A percentile compares a stretch with the other conserved stretches of the same genome.
phyloP scores from a whole-genome alignment of 2,888 invertebrate genomes.

The Erebia aethiops region DNA sequence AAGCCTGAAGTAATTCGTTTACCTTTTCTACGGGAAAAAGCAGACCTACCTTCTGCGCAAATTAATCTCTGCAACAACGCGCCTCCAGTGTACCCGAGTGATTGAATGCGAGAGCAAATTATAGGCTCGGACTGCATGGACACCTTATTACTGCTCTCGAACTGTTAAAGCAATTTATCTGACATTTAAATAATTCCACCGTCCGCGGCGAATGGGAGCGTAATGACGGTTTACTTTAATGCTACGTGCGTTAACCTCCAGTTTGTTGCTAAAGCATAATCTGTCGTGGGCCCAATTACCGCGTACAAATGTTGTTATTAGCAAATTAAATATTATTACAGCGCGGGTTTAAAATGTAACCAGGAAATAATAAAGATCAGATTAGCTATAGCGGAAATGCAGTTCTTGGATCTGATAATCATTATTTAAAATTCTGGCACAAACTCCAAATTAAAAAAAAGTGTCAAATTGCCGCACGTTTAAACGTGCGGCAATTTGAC shows the following conservation, averaged over 20 bases:
- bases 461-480: no score
- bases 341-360: not conserved
- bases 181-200: constrained; percentile 80
- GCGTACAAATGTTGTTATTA: constrained; percentile 39
- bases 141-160: constrained; percentile 77
- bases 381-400: not conserved
- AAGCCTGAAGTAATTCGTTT: no score
- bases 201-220: constrained; percentile 66
- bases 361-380: not conserved
- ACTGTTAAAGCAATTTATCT: constrained; percentile 80
- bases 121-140: constrained; percentile 64
- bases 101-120: constrained; percentile 80
- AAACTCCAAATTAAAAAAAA: no score
- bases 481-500: no score
- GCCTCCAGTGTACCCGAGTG: constrained; percentile 60
- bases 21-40: no score
- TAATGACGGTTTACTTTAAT: constrained; percentile 68
- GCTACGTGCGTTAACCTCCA: constrained; percentile 51
- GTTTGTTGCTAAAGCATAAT: constrained; percentile 37
- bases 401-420: no score
- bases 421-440: no score
- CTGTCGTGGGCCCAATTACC: constrained; percentile 39
- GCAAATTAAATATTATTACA: constrained; percentile 18
- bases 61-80: constrained; percentile 49
- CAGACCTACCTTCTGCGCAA: constrained; percentile 22